Evolutionary conservation across 2,888 invertebrate genomes (phyloP).

Genomic region (Melinaea marsaeus): DNA sequence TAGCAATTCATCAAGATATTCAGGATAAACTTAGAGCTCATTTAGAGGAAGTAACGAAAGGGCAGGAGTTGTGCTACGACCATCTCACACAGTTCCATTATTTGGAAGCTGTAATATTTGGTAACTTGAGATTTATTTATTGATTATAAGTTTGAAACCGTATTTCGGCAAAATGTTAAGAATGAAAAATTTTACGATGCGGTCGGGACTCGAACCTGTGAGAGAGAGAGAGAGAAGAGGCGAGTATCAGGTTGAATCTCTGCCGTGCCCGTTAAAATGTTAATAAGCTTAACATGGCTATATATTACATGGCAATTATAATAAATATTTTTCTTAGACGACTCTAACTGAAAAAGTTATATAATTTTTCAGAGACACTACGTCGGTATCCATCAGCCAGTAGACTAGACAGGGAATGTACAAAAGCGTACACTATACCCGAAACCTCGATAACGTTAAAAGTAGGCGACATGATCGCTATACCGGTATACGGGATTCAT

Average conservation of each 20-base stretch:
- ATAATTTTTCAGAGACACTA: slow-evolving; percentile 75
- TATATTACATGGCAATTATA: slow-evolving; percentile 40
- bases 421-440: slow-evolving; percentile 73
- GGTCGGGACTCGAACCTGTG: too few species aligned
- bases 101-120: slow-evolving; percentile 61
- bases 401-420: slow-evolving; percentile 73
- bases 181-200: too few species aligned
- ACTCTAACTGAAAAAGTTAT: neutral
- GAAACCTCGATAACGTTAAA: slow-evolving; percentile 63
- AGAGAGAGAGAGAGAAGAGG: too few species aligned
- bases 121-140: slow-evolving; percentile 35
- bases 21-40: slow-evolving; percentile 68
- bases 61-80: slow-evolving; percentile 62
- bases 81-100: slow-evolving; percentile 54
- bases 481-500: slow-evolving; percentile 73
- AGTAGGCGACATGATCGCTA: slow-evolving; percentile 63
- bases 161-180: too few species aligned
- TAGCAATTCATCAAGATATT: slow-evolving; percentile 68
- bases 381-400: slow-evolving; percentile 77
- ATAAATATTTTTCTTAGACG: slow-evolving; percentile 39
- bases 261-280: neutral
- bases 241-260: neutral
- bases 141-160: neutral
- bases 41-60: slow-evolving; percentile 54
- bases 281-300: slow-evolving; percentile 24